A percentile compares a stretch with the other conserved stretches of the same genome.
These are phyloP conservation scores for Peromyscus maniculatus DNA, from an alignment of 2,113 vertebrate genomes.

Conservation along the genomic window DNA sequence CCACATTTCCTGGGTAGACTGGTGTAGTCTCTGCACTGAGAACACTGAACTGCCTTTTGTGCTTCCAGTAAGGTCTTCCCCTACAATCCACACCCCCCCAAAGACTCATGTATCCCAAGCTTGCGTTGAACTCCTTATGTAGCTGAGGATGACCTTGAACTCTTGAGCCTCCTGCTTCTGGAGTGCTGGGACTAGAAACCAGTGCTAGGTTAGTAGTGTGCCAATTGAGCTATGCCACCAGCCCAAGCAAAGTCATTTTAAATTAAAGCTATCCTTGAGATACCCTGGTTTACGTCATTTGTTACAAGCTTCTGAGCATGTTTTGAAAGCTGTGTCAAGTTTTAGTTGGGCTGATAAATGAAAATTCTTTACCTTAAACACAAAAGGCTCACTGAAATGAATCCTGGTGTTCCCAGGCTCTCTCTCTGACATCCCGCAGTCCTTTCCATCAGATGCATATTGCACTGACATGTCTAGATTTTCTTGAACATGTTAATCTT, in stretches of 20 bases:
- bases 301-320: not conserved
- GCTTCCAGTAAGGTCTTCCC: not conserved
- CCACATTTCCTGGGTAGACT: not conserved
- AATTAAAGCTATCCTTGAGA: not conserved
- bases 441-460: not conserved
- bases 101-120: not conserved
- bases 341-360: slow-evolving; percentile 6
- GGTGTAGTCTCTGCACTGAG: not conserved
- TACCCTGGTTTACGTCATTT: slow-evolving; percentile 3
- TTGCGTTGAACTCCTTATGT: not conserved
- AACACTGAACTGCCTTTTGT: not conserved
- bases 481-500: not conserved
- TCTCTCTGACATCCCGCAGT: not conserved
- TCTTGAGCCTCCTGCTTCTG: no score
- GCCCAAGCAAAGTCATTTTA: not conserved
- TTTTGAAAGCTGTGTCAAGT: not conserved
- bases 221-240: not conserved
- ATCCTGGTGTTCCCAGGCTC: not conserved
- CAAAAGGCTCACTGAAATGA: not conserved
- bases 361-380: not conserved
- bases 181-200: not conserved
- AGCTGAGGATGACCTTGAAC: not conserved
- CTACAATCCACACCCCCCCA: not conserved
- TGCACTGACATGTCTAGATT: not conserved
- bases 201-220: not conserved